Evolutionary conservation across 2,113 vertebrate species (phyloP).

Genomic region (Gadus chalcogrammus): DNA sequence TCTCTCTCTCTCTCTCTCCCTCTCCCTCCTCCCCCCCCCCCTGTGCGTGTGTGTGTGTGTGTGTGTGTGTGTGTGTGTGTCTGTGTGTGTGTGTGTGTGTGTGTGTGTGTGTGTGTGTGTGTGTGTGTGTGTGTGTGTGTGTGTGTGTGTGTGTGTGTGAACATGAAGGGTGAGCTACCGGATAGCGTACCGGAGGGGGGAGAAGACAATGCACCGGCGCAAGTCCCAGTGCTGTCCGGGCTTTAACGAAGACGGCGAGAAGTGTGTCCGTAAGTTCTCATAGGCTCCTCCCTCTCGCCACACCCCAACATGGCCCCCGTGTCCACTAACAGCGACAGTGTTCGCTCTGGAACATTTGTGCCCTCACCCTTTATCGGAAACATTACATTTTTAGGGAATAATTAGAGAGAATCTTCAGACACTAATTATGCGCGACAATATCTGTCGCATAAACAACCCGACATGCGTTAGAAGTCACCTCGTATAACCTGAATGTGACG

Average conservation of each 20-base stretch:
- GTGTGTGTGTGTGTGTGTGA: neutral
- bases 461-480: too few species aligned
- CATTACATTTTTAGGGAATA: too few species aligned
- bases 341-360: too few species aligned
- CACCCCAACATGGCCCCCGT: too few species aligned
- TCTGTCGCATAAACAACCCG: too few species aligned
- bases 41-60: neutral
- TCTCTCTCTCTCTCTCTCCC: too few species aligned
- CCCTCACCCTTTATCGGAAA: too few species aligned
- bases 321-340: too few species aligned
- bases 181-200: conserved; percentile 88
- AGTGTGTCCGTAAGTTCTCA: conserved; percentile 87
- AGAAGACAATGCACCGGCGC: conserved; percentile 94
- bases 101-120: neutral
- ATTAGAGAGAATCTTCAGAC: too few species aligned
- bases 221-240: conserved; percentile 97
- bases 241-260: conserved; percentile 87
- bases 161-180: conserved; percentile 86
- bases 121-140: neutral
- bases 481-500: too few species aligned
- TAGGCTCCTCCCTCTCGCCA: neutral
- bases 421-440: too few species aligned
- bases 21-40: too few species aligned
- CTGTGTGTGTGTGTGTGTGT: neutral
- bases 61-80: neutral